A percentile compares a stretch with the other conserved stretches of the same genome.
These are phyloP conservation scores for Hyposmocoma kahamanoa DNA, from an alignment of 1,140 invertebrate species.

Conservation along the genomic window DNA sequence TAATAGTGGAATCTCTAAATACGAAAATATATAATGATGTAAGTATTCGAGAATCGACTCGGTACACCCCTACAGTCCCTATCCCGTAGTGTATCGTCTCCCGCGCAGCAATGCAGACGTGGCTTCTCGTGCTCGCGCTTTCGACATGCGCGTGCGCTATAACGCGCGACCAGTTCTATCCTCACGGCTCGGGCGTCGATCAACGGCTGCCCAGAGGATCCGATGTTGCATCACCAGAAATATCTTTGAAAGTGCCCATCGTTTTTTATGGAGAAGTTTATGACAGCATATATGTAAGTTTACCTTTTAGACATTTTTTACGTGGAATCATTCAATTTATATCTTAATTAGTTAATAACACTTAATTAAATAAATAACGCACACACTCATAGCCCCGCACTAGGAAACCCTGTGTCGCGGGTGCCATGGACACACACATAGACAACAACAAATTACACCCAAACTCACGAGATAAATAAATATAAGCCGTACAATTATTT, in stretches of 20 bases:
- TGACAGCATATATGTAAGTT: constrained; percentile 84
- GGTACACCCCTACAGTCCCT: neutral
- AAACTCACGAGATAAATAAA: no score
- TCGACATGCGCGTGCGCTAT: constrained; percentile 34
- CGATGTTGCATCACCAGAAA: constrained; percentile 67
- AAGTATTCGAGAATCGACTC: no score
- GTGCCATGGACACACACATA: no score
- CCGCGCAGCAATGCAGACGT: constrained; percentile 51
- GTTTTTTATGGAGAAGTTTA: constrained; percentile 82
- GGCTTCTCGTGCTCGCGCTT: constrained; percentile 29
- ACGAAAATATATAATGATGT: no score
- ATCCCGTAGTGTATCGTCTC: neutral
- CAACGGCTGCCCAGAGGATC: constrained; percentile 52
- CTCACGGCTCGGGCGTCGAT: constrained; percentile 51
- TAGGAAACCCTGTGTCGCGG: no score
- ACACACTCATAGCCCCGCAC: no score
- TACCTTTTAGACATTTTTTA: constrained; percentile 16
- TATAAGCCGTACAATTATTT: no score
- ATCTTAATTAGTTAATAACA: no score
- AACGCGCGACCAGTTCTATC: constrained; percentile 59
- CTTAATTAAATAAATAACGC: no score
- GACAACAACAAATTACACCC: no score
- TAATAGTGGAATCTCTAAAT: no score
- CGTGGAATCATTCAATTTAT: neutral
- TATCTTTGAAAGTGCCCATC: constrained; percentile 75